Base-by-base conservation (phyloP, 1,140 invertebrate species). In the Nymphalis io region DNA sequence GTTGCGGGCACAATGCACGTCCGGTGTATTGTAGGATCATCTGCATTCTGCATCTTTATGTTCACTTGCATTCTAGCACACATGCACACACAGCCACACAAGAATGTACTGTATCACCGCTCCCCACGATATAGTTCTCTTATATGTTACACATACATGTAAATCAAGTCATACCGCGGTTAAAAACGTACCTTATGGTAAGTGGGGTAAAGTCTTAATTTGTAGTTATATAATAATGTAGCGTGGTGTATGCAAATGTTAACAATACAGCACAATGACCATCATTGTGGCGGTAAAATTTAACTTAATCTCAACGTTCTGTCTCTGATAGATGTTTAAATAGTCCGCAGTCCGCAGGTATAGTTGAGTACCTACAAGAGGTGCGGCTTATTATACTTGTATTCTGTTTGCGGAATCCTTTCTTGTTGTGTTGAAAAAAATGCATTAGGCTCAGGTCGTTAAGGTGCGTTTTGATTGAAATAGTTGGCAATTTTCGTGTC, bases 1-100 rank as follows among this genome's bases (percentile, higher is more conserved):
- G 67, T 73, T 67, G 70, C 68, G 60, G 55, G 75, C 67, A 86
- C 84, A 86, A 86, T 81, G 80, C 75, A 74, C 81, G 78, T 86
- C 84, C 84, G 81, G 79, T 72, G 73, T 65, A 81, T 81, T 82
- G 79, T 83, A 61, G 70, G 73, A 55, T 72, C 67, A 80, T 80
- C 76, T 81, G 75, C 79, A 82, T 53, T 84, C 84, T 82, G 83
- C 71, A 82, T 74, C 72, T 74, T 12, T 21, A 15, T 12, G 18
- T 10, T 21, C 48, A 21, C 48, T 21, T n/a, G 12, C n/a, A 44
- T 44, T 13, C 40, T 3, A 44, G n/a, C n/a, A 33, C 27, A 33
- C 27, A 33, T 1, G 27, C 27, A 33, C 27, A 33, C 27, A 33
- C 27, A 8, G 27, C 27, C 27, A 33, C 27, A 10, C 44, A 2